These are phyloP conservation scores for Microplitis demolitor DNA, from an alignment of 1,140 invertebrate genomes.

Conservation along the genomic window DNA sequence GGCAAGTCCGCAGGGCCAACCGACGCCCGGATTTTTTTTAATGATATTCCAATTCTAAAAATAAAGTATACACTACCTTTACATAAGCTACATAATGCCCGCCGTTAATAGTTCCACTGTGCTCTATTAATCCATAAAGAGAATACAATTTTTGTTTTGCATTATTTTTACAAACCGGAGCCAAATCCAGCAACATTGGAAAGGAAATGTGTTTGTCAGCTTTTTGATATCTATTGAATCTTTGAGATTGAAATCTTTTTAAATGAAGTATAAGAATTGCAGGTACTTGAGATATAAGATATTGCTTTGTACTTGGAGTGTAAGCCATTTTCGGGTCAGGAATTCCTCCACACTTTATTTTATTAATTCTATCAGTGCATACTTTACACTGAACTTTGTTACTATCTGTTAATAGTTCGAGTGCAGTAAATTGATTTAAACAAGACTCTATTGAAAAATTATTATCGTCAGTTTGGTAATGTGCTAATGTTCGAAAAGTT, in stretches of 20 bases:
- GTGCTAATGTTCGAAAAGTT: conserved; percentile 39
- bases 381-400: conserved; percentile 92
- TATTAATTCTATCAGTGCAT: conserved; percentile 78
- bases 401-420: conserved; percentile 85
- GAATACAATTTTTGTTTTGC: conserved; percentile 79
- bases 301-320: conserved; percentile 89
- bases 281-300: conserved; percentile 88
- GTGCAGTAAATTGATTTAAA: conserved; percentile 87
- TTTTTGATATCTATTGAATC: conserved; percentile 70
- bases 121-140: conserved; percentile 93
- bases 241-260: conserved; percentile 82
- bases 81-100: conserved; percentile 98
- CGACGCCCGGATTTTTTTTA: background rate
- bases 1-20: no score
- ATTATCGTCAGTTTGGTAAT: conserved; percentile 74
- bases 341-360: conserved; percentile 43
- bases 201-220: conserved; percentile 87
- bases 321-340: conserved; percentile 75
- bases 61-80: conserved; percentile 63
- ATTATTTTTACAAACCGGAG: conserved; percentile 86
- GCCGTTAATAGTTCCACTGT: conserved; percentile 85
- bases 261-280: conserved; percentile 93
- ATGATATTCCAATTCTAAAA: background rate
- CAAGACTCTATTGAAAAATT: conserved; percentile 87
- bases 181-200: conserved; percentile 82